Percentiles rank a stretch among this genome's conserved stretches.
Conservation (phyloP, 2,113 vertebrate species). For the Gavialis gangeticus region DNA sequence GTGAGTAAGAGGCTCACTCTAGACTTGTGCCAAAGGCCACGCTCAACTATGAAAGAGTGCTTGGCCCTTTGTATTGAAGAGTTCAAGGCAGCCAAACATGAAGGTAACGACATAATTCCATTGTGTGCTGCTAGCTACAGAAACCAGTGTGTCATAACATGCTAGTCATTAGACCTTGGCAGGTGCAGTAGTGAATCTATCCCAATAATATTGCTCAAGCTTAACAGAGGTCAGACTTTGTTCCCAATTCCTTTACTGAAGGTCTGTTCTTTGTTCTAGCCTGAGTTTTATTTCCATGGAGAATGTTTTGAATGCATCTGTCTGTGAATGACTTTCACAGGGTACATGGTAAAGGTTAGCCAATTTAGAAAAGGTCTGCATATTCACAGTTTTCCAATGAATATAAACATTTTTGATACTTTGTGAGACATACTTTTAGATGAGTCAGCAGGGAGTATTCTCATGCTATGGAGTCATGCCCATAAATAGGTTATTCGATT, state of each 20-base stretch:
- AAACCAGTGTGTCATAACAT: no score
- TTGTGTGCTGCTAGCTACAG: no score
- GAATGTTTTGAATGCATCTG: slow-evolving; percentile 27
- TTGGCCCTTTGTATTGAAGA: no score
- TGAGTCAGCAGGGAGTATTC: slow-evolving; percentile 69
- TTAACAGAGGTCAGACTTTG: slow-evolving; percentile 16
- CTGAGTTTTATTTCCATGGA: slow-evolving; percentile 23
- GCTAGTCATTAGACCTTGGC: no score
- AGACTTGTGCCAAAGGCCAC: no score
- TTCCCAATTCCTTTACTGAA: slow-evolving; percentile 38
- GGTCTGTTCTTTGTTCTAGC: background rate
- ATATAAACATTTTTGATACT: background rate
- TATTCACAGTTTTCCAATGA: slow-evolving; percentile 4
- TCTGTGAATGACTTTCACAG: slow-evolving; percentile 23
- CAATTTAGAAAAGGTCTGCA: background rate
- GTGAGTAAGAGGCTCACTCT: no score
- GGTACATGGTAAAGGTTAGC: background rate
- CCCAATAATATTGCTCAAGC: slow-evolving; percentile 4
- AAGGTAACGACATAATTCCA: no score
- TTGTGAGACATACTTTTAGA: slow-evolving; percentile 24
- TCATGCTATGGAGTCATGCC: background rate
- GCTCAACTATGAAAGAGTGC: no score
- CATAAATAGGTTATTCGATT: slow-evolving; percentile 33
- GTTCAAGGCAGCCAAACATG: no score
- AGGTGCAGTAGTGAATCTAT: background rate